A percentile compares a stretch with the other conserved stretches of the same genome.
Evolutionary conservation across 2,888 invertebrate genomes (phyloP).

Genomic region (Lasioglossum malachurum): DNA sequence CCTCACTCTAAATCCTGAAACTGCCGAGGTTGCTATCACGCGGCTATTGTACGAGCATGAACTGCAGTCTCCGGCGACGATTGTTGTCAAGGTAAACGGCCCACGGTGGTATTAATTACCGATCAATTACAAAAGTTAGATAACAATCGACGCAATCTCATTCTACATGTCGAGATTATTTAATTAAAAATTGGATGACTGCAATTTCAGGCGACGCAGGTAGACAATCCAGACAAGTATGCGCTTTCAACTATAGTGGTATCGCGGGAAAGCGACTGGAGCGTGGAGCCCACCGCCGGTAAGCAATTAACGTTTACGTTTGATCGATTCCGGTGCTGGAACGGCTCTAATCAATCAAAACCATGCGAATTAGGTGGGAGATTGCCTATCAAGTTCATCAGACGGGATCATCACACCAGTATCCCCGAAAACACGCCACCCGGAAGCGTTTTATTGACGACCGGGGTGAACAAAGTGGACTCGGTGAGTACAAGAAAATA

Average conservation of each 20-base stretch:
- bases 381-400: conserved; percentile 88
- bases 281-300: conserved; percentile 83
- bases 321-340: not conserved
- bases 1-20: conserved; percentile 88
- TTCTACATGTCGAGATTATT: no score
- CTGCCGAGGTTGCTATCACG: conserved; percentile 88
- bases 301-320: conserved; percentile 1
- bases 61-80: conserved; percentile 90
- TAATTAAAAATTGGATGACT: not conserved
- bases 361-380: conserved; percentile 73
- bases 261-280: conserved; percentile 86
- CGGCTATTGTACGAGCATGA: conserved; percentile 87
- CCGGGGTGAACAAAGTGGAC: conserved; percentile 85
- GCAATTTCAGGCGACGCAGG: conserved; percentile 89
- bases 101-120: not conserved
- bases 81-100: conserved; percentile 90
- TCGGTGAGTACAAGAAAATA: conserved; percentile 73
- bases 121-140: not conserved
- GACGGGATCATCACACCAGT: conserved; percentile 89
- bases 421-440: conserved; percentile 92
- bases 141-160: not conserved
- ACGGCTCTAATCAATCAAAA: conserved; percentile 1
- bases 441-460: conserved; percentile 90
- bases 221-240: conserved; percentile 95
- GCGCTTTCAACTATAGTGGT: conserved; percentile 93